These are phyloP conservation scores for Himalopsyche japonica DNA, from an alignment of 2,888 invertebrate genomes.

Conservation along the genomic window DNA sequence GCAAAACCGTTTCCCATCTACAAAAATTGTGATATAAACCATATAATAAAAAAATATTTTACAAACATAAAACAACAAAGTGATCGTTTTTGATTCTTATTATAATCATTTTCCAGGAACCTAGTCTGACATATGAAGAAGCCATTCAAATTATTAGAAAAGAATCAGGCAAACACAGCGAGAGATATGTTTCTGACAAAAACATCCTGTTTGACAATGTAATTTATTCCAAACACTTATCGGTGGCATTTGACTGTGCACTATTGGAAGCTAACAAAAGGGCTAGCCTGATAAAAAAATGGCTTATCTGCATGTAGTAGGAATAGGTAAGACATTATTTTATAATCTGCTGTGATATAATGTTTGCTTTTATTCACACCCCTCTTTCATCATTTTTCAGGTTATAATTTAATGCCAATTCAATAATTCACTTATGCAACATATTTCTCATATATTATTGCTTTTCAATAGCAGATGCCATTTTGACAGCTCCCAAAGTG, in stretches of 20 bases:
- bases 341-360: conserved; percentile 15
- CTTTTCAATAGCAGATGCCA: too few species aligned
- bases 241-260: conserved; percentile 64
- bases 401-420: too few species aligned
- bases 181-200: conserved; percentile 44
- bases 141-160: neutral
- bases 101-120: conserved; percentile 8
- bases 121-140: conserved; percentile 18
- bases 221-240: conserved; percentile 50
- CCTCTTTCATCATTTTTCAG: neutral
- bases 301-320: conserved; percentile 69
- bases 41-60: too few species aligned
- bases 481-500: too few species aligned
- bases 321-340: conserved; percentile 54
- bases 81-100: neutral
- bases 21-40: too few species aligned
- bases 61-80: neutral
- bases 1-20: too few species aligned
- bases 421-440: too few species aligned
- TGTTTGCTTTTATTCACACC: neutral
- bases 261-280: conserved; percentile 65
- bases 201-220: conserved; percentile 8
- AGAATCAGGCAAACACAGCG: neutral
- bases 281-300: conserved; percentile 54
- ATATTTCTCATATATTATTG: too few species aligned